Evolutionary conservation across 2,797 vertebrate genomes (phyloP).

Genomic region (Rhynchotus rufescens): DNA sequence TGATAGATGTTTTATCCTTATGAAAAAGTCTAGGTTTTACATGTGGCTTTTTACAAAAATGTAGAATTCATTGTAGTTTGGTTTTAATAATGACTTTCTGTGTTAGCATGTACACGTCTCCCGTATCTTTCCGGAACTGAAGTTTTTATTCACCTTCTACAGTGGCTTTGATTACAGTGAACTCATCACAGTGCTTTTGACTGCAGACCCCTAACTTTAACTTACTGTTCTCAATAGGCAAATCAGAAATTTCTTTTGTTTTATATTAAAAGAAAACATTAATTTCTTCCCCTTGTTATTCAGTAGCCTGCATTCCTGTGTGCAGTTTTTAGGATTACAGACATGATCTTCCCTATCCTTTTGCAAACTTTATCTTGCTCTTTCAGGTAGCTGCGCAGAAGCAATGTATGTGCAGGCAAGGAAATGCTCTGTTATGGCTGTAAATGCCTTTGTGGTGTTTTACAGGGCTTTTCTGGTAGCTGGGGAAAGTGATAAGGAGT

Average conservation of each 20-base stretch:
- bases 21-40: too few species aligned
- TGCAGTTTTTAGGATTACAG: background rate
- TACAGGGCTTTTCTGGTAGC: rapidly evolving
- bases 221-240: background rate
- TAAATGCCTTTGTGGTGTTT: background rate
- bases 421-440: background rate
- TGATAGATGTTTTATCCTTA: background rate
- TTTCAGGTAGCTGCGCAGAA: background rate
- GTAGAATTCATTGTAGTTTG: background rate
- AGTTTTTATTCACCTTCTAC: background rate
- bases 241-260: background rate
- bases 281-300: background rate
- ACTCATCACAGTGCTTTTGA: background rate
- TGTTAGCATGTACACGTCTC: background rate
- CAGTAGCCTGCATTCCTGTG: background rate
- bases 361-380: background rate
- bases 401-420: background rate
- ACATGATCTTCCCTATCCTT: background rate
- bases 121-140: background rate
- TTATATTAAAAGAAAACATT: background rate
- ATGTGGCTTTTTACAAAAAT: background rate
- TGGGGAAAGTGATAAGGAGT: background rate
- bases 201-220: background rate
- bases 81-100: background rate
- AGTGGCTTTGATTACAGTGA: background rate